These are phyloP conservation scores for Diogma glabrata DNA, from an alignment of 2,888 invertebrate species.

Conservation along the genomic window DNA sequence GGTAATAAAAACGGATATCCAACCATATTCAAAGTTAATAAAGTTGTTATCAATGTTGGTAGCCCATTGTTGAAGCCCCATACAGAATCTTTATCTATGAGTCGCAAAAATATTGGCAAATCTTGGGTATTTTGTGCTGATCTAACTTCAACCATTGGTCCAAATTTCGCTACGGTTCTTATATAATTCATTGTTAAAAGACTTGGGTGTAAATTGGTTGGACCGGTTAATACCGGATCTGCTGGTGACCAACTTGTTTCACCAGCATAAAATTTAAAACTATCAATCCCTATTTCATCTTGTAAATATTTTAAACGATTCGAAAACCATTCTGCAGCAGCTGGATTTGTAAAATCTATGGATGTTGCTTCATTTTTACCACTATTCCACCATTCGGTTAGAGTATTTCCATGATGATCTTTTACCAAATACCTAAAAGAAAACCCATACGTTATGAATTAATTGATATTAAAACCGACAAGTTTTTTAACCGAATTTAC, in stretches of 20 bases:
- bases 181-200: constrained; percentile 42
- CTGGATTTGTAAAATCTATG: constrained; percentile 56
- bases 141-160: constrained; percentile 52
- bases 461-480: neutral
- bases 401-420: constrained; percentile 34
- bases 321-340: constrained; percentile 45
- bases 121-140: constrained; percentile 52
- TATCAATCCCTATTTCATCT: constrained; percentile 50
- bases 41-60: constrained; percentile 50
- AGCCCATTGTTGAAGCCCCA: constrained; percentile 56
- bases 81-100: constrained; percentile 59
- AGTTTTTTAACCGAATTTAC: constrained; percentile 29
- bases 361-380: constrained; percentile 38
- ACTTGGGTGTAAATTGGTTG: constrained; percentile 35
- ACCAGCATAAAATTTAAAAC: constrained; percentile 71
- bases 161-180: constrained; percentile 41
- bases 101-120: constrained; percentile 54
- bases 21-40: constrained; percentile 36
- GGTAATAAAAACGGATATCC: constrained; percentile 56
- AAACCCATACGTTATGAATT: neutral
- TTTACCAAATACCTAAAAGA: constrained; percentile 33
- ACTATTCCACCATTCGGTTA: constrained; percentile 40
- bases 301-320: constrained; percentile 39
- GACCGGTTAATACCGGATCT: constrained; percentile 44
- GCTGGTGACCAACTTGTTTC: constrained; percentile 51